Percentiles rank a stretch among this genome's conserved stretches.
Evolutionary conservation across 2,797 vertebrate genomes (phyloP).

Genomic region (Pantherophis alleghaniensis): DNA sequence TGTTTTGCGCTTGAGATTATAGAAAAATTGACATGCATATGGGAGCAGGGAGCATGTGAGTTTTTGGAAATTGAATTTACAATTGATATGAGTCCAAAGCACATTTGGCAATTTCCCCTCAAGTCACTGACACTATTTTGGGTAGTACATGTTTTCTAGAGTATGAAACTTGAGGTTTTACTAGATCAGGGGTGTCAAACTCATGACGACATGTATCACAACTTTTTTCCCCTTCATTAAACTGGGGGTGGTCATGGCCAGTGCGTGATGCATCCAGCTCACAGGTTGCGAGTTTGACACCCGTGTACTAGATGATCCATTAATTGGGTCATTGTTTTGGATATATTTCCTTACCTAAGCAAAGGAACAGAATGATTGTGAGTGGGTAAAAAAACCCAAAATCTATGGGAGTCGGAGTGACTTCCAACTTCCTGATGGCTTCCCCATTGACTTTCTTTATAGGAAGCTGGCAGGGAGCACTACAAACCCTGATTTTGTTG

Average conservation of each 20-base stretch:
- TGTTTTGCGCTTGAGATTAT: background rate
- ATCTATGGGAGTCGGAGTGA: background rate
- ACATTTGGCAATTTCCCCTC: background rate
- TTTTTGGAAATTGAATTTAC: background rate
- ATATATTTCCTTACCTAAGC: background rate
- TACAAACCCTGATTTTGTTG: background rate
- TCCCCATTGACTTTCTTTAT: background rate
- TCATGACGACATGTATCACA: fast-evolving
- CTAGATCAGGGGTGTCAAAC: background rate
- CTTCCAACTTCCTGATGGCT: background rate
- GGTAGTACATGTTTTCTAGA: too few species aligned
- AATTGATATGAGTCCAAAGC: background rate
- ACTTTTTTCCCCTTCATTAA: too few species aligned
- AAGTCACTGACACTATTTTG: background rate
- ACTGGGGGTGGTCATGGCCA: too few species aligned
- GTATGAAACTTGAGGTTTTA: background rate
- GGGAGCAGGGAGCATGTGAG: too few species aligned
- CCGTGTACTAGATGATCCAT: background rate
- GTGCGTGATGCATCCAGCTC: too few species aligned
- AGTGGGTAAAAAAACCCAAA: background rate
- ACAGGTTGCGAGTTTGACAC: fast-evolving
- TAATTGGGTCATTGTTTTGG: background rate
- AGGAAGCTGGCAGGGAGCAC: background rate
- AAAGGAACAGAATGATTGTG: background rate
- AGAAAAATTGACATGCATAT: background rate